Conservation (phyloP, 1,140 invertebrate genomes). For the Tetramorium alpestre region DNA sequence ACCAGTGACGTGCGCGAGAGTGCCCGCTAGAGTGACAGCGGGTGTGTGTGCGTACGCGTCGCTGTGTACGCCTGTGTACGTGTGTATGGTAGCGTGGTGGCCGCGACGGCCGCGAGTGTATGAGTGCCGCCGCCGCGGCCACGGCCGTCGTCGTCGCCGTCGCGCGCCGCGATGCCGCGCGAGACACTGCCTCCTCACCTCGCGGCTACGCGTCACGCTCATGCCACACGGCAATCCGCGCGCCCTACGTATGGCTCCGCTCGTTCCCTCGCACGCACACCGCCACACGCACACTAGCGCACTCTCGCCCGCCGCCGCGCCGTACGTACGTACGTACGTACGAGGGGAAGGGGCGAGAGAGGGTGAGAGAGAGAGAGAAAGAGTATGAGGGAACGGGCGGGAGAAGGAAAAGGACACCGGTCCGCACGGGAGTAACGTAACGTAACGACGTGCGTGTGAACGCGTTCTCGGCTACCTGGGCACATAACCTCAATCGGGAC, state of each 20-base stretch:
- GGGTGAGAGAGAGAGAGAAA: not conserved
- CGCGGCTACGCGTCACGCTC: not conserved
- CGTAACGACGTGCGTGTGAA: conserved; percentile 26
- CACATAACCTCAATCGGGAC: conserved; percentile 67
- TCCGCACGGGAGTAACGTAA: not conserved
- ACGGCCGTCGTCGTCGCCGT: not conserved
- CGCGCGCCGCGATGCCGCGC: conserved; percentile 10
- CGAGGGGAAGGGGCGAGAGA: too few relatives aligned
- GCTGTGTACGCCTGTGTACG: conserved; percentile 68
- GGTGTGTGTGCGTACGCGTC: conserved; percentile 28
- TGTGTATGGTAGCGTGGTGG: conserved; percentile 36
- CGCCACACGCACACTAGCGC: not conserved
- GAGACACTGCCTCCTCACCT: not conserved
- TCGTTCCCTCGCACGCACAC: not conserved
- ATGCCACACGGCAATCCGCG: not conserved
- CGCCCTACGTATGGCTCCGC: not conserved
- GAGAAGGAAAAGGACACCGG: conserved; percentile 1
- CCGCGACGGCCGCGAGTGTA: conserved; percentile 35
- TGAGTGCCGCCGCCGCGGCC: conserved; percentile 38
- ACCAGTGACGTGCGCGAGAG: conserved; percentile 76
- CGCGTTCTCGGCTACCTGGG: conserved; percentile 62
- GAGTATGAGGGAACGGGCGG: not conserved
- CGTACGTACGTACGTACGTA: not conserved
- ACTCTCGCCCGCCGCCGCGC: not conserved
- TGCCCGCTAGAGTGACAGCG: conserved; percentile 66